Evolutionary conservation across 2,113 vertebrate genomes (phyloP).

Genomic region (Edolisoma coerulescens): DNA sequence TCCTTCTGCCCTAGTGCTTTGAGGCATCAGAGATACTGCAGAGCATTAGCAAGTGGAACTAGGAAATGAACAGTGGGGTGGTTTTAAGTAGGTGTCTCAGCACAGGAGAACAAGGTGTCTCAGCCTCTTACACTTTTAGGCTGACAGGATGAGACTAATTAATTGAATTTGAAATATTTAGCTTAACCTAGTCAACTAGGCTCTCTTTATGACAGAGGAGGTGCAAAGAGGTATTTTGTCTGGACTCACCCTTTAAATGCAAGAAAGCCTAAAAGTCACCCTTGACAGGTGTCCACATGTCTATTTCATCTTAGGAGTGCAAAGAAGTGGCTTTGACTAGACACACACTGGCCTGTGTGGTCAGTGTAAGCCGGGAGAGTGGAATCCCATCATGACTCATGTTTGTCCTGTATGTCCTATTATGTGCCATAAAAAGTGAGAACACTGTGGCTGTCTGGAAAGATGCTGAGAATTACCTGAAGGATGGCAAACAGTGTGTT

Average conservation of each 20-base stretch:
- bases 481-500: neutral
- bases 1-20: neutral
- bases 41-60: neutral
- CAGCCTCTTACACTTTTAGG: neutral
- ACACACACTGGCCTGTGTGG: too few species aligned
- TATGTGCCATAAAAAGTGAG: neutral
- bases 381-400: neutral
- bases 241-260: neutral
- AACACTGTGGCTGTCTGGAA: neutral
- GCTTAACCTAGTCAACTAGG: neutral
- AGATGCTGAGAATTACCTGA: neutral
- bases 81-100: neutral
- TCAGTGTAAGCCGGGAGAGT: neutral
- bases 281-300: neutral
- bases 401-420: neutral
- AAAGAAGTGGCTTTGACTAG: neutral
- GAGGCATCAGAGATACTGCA: neutral
- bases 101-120: neutral
- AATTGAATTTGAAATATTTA: neutral
- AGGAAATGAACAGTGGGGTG: neutral
- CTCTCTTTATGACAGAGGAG: neutral
- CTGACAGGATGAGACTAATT: neutral
- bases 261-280: neutral
- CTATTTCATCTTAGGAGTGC: neutral
- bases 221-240: neutral